Base-by-base conservation (phyloP, 2,113 vertebrate genomes). In the Syrrhaptes paradoxus region DNA sequence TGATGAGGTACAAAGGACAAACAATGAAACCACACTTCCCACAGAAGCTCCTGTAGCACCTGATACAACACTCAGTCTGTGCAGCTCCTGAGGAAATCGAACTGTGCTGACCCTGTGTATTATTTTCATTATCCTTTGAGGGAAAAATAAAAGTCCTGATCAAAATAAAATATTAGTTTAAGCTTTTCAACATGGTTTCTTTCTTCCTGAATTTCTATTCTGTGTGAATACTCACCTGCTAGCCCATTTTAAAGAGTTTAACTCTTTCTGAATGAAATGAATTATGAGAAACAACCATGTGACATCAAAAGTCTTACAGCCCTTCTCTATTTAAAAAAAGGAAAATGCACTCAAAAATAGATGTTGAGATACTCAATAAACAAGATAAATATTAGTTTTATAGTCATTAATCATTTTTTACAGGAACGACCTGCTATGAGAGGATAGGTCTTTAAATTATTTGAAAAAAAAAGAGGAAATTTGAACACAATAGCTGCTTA, bases 151-250 rank as follows among this genome's bases (percentile, higher is more conserved):
- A 68, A 58, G 38, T 14, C 28, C 26, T 45, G 49, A 88, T 86
- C 88, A 80, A 88, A 95, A 74, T 62, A 62, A 87, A 96, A 59
- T 67, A 80, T n/a, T 85, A 38, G 20, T 57, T 87, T 63, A 87
- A 85, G 14, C 7, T 77, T 89, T 87, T 45, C 43, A 93, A 15
- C 12, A 34, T 68, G 26, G n/a, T 90, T 70, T 87, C 17, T 66
- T 76, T 66, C 55, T 75, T 49, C 11, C 5, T 85, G 5, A 66
- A 28, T 73, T 79, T 83, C 43, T 67, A 20, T 43, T 75, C 25
- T 45, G 2, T 65, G 13, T 62, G 59, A 88, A 67, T 67, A 87
- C 13, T 74, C 29, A 75, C 9, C 54, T 65, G 36, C 43, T 55
- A 61, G 17, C 74, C 87, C 11, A 58, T 76, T 73, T 67, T 67